Conservation (phyloP, 2,888 invertebrate genomes). For the Nudaria mundana region DNA sequence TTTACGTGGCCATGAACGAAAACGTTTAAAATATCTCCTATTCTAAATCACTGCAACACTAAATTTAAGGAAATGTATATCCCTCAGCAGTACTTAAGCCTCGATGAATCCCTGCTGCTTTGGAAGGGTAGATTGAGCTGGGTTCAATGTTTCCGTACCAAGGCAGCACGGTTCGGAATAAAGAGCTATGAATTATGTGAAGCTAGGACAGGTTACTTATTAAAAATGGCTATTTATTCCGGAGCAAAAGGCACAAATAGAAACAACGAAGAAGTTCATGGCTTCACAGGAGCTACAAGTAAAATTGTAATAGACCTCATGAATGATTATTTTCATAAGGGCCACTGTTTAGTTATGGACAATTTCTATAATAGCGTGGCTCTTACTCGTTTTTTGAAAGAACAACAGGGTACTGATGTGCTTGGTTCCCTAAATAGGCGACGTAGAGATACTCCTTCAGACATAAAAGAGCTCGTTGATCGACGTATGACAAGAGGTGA, state of each 20-base stretch:
- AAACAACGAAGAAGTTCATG: not conserved
- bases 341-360: slow-evolving; percentile 8
- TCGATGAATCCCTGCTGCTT: slow-evolving; percentile 25
- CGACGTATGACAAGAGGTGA: not conserved
- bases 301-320: slow-evolving; percentile 6
- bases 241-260: not conserved
- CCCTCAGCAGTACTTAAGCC: slow-evolving; percentile 1
- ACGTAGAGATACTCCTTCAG: not conserved
- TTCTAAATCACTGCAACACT: too few relatives aligned
- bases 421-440: slow-evolving; percentile 6
- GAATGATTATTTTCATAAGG: slow-evolving; percentile 4
- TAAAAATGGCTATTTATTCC: not conserved
- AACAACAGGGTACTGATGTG: not conserved
- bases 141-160: slow-evolving; percentile 19
- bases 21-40: too few relatives aligned
- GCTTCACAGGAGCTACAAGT: not conserved
- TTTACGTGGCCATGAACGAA: too few relatives aligned
- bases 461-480: slow-evolving; percentile 4
- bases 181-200: slow-evolving; percentile 21
- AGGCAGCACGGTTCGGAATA: slow-evolving; percentile 21
- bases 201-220: slow-evolving; percentile 10
- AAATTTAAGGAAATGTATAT: too few relatives aligned
- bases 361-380: slow-evolving; percentile 4
- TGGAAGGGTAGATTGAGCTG: slow-evolving; percentile 23
- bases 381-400: slow-evolving; percentile 7